A percentile compares a stretch with the other conserved stretches of the same genome.
These are phyloP conservation scores for Tiaroga cobitis DNA, from an alignment of 2,797 vertebrate species.

Conservation along the genomic window DNA sequence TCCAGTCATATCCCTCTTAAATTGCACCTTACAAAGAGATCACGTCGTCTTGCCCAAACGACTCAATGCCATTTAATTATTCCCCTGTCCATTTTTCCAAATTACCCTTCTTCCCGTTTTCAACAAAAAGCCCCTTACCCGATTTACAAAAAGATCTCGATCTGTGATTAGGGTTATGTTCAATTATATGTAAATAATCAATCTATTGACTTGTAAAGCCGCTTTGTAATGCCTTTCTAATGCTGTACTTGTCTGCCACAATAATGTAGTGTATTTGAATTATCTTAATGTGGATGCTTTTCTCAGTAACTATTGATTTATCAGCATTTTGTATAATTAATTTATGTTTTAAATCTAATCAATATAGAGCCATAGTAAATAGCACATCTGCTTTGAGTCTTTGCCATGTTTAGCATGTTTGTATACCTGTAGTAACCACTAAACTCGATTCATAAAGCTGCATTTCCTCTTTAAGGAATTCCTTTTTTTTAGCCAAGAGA, in stretches of 20 bases:
- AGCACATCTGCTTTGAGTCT: background rate
- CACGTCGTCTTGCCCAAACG: background rate
- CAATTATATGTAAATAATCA: background rate
- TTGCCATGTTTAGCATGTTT: background rate
- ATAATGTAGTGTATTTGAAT: background rate
- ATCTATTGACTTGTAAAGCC: background rate
- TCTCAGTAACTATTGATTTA: background rate
- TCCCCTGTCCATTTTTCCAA: background rate
- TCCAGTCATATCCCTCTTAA: constrained; percentile 3
- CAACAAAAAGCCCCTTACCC: background rate
- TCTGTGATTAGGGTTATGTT: background rate
- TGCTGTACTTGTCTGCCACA: background rate
- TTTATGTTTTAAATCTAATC: background rate
- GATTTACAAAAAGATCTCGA: background rate
- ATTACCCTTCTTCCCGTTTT: background rate
- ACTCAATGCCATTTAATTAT: background rate
- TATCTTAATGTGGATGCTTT: background rate
- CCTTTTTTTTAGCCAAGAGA: background rate
- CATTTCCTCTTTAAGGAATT: background rate
- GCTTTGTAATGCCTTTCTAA: background rate
- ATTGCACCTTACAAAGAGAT: background rate
- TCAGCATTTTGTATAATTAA: background rate
- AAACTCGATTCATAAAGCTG: background rate
- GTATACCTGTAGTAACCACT: background rate
- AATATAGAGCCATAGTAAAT: background rate